Percentiles rank a stretch among this genome's conserved stretches.
Conservation (phyloP, 2,113 vertebrate genomes). For the Otolemur garnettii region DNA sequence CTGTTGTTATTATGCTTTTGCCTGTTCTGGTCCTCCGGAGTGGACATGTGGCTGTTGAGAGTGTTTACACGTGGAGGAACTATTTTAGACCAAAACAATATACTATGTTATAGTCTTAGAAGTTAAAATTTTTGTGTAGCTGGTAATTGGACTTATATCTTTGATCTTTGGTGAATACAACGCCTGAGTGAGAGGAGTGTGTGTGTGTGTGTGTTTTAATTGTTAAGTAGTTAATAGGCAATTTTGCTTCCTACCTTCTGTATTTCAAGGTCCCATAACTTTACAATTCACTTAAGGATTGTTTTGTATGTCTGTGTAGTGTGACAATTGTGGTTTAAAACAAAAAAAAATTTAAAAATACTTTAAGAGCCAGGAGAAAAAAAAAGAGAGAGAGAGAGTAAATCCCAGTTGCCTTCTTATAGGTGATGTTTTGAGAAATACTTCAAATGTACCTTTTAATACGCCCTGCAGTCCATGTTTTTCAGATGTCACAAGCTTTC, state of each 20-base stretch:
- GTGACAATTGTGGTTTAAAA: not conserved
- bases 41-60: not conserved
- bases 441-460: not conserved
- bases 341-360: not conserved
- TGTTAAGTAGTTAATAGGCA: not conserved
- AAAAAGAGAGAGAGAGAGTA: not conserved
- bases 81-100: not conserved
- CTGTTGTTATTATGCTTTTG: not conserved
- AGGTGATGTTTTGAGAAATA: constrained; percentile 32
- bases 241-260: not conserved
- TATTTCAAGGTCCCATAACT: not conserved
- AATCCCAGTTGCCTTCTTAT: not conserved
- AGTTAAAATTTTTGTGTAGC: not conserved
- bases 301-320: not conserved
- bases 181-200: not conserved
- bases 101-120: not conserved
- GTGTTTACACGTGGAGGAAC: not conserved
- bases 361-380: not conserved
- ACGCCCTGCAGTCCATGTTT: not conserved
- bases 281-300: not conserved
- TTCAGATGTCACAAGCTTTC: not conserved
- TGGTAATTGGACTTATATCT: not conserved
- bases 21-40: not conserved
- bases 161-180: not conserved
- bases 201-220: not conserved